Evolutionary conservation across 1,140 invertebrate genomes (phyloP), one percentile per base, ranked within the genome.

Genomic region (Helicoverpa zea): DNA sequence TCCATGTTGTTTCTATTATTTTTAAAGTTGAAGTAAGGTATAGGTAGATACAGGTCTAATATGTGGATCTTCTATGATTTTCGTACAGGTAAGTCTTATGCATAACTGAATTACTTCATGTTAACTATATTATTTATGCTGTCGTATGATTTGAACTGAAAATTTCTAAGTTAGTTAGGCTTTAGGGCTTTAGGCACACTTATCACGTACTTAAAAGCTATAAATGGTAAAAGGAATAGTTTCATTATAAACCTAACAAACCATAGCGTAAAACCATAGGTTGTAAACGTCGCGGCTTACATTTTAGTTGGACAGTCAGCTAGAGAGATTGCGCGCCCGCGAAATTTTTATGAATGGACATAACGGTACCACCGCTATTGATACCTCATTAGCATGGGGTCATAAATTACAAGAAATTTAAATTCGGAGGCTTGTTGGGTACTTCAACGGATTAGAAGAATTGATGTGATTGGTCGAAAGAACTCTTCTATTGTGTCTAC

Each of bases 321-420:
- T 52, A 13, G 47, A 79, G 52, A 82, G 51, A 82, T 79, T 70
- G 56, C 54, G 63, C 75, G 80, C 74, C 54, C 59, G 72, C 52
- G 63, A 86, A 72, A 76, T 88, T 88, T 88, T 90, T 89, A 88
- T 91, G 87, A 92, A 89, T 91, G 89, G 72, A 87, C 58, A 80
- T 91, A 91, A 90, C 90, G 91, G 90, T 81, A 87, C 84, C 81
- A 83, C 80, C 66, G 88, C 85, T 86, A 89, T 89, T 87, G 89
- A 90, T 90, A 87, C 76, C 88, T 89, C 83, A 89, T 91, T 92
- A 91, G 87, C 88, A 89, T 89, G 72, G 61, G 77, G 63, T 81
- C 85, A 88, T 91, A 92, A 92, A 89, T 88, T 82, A 87, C 74
- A 29, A 47, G 80, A 75, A 79, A 49, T 84, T 72, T 85, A 81